Evolutionary conservation across 2,888 invertebrate genomes (phyloP).

Genomic region (Podotricha telesiphe): DNA sequence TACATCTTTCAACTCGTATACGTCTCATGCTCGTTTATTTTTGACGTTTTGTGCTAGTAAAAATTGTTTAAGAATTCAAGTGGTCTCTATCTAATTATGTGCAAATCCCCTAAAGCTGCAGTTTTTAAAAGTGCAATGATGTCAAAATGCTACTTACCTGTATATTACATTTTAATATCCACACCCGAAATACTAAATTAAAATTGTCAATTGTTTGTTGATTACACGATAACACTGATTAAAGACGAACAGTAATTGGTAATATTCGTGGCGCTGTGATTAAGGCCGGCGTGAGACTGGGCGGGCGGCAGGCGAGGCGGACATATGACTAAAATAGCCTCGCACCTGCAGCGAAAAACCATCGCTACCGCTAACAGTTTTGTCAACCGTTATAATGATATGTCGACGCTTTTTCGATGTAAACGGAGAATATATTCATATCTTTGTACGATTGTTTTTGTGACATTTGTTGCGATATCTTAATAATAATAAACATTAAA

Average conservation of each 20-base stretch:
- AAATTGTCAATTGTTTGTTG: background rate
- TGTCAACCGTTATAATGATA: constrained; percentile 67
- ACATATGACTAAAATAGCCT: constrained; percentile 72
- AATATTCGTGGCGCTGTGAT: constrained; percentile 32
- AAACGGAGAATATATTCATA: constrained; percentile 26
- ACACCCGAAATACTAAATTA: background rate
- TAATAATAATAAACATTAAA: background rate
- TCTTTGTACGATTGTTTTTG: no score
- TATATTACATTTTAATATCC: background rate
- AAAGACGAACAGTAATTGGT: constrained; percentile 24
- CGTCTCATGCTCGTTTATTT: constrained; percentile 36
- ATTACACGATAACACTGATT: constrained; percentile 36
- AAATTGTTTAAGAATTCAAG: constrained; percentile 19
- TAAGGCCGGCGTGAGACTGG: constrained; percentile 63
- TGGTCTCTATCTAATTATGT: background rate
- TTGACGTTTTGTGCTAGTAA: constrained; percentile 32
- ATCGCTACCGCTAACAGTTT: constrained; percentile 70
- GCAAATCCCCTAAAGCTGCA: background rate
- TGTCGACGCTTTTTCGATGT: constrained; percentile 47
- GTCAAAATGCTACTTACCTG: constrained; percentile 29
- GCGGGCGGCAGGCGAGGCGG: constrained; percentile 67
- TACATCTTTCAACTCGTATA: constrained; percentile 39
- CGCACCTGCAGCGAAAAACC: constrained; percentile 73
- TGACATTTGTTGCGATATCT: background rate
- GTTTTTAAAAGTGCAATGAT: constrained; percentile 9